Base-by-base conservation (phyloP, 1,140 invertebrate species). In the Sycophaga agraensis region DNA sequence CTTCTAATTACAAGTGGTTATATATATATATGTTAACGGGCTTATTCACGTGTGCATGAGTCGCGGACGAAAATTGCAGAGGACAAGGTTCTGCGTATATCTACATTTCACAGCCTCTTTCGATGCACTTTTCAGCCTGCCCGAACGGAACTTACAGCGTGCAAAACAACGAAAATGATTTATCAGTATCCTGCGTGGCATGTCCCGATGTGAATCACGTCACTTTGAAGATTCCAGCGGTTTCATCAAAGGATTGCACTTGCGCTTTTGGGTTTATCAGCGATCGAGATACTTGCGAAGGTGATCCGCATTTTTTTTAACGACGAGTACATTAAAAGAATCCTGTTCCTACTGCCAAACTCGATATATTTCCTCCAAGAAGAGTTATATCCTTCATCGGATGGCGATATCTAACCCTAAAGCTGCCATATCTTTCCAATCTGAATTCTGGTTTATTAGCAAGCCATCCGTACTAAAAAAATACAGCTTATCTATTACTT, bases 181-280 rank as follows among this genome's bases (percentile, higher is more conserved):
- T 82, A 1, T 68, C 76, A 35, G 67, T 79, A 40, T 71, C 80
- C 0, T 90, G 89, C 70, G 68, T 72, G 6, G 78, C 83, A 2
- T 90, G 88, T 74, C 88, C 88, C 0, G 87, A 88, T 74, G 67
- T 71, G 88, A 89, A 31, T 31, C 28, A 31, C 28, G 11, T 31
- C 11, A 11, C 28, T 6, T 6, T 31, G 11, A 31, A 31, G 28
- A 11, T 31, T 31, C 28, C 28, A 31, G 28, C 28, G 28, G 28
- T 31, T 31, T 11, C 28, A 31, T 4, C 28, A 31, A 31, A 31
- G 11, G 11, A 31, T 31, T 31, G 11, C 11, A 31, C 28, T 31
- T 31, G 28, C 11, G 11, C 28, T 31, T 31, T 11, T 6, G 28
- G 4, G 11, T 31, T 31, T 11, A 31, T 31, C 11, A 4, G 28